A percentile compares a stretch with the other conserved stretches of the same genome.
These are phyloP conservation scores for Ceratosolen fusciceps DNA, from an alignment of 1,140 invertebrate genomes.

Conservation along the genomic window DNA sequence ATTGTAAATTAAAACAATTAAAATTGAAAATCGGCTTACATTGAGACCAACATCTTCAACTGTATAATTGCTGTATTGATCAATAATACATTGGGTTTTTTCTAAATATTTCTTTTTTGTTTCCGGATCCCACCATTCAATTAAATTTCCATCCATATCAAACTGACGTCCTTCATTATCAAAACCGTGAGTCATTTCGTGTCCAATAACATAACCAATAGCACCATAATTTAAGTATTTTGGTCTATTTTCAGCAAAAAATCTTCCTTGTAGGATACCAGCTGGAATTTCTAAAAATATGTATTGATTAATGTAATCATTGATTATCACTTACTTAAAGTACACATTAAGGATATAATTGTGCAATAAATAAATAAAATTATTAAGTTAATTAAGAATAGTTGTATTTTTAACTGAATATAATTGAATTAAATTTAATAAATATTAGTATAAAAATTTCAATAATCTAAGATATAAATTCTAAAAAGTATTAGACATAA, in stretches of 20 bases:
- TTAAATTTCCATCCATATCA: conserved; percentile 52
- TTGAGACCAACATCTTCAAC: conserved; percentile 73
- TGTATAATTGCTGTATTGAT: conserved; percentile 80
- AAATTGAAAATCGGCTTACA: conserved; percentile 59
- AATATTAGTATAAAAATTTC: no score
- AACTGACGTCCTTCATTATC: conserved; percentile 54
- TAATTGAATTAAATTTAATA: no score
- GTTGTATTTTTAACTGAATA: no score
- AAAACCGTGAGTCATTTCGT: conserved; percentile 72
- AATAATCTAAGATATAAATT: no score
- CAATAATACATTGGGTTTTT: conserved; percentile 78
- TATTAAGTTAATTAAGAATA: no score
- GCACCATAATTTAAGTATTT: conserved; percentile 78
- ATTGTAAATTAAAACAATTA: no score
- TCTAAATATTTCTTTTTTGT: conserved; percentile 55
- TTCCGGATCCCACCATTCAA: conserved; percentile 71
- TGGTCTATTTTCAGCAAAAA: conserved; percentile 77
- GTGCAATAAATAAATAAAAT: no score
- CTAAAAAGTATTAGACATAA: no score
- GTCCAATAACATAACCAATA: conserved; percentile 80
- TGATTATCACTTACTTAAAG: no score
- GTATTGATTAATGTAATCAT: neutral
- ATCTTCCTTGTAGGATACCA: conserved; percentile 82
- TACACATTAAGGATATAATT: no score
- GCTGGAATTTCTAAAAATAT: conserved; percentile 78